Percentiles rank a stretch among this genome's conserved stretches.
Conservation (phyloP, 2,113 vertebrate species). For the Malurus cyaneus region DNA sequence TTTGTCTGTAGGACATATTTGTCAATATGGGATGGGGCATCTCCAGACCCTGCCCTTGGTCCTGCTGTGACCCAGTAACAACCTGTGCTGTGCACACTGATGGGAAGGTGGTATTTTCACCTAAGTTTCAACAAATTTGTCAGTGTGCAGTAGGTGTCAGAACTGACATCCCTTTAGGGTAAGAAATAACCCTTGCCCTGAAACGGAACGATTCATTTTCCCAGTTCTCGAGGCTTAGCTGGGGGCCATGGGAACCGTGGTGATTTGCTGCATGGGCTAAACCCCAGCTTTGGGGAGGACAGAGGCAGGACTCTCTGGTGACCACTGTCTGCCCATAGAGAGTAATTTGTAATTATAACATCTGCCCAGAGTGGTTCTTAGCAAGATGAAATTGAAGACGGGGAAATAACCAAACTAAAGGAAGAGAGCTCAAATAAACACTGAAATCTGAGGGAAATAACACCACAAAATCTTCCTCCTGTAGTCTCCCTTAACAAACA, state of each 20-base stretch:
- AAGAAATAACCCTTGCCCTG: neutral
- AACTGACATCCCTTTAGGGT: neutral
- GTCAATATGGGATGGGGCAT: fast-evolving
- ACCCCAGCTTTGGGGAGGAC: neutral
- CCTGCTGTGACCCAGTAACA: neutral
- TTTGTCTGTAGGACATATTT: neutral
- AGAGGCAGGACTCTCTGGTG: neutral
- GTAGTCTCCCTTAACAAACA: neutral
- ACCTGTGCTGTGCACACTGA: fast-evolving
- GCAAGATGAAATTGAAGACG: neutral
- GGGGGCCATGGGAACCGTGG: neutral
- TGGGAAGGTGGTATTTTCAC: neutral
- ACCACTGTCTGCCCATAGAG: neutral
- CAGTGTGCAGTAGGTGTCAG: constrained; percentile 20
- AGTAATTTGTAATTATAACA: neutral
- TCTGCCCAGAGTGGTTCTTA: neutral
- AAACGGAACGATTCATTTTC: neutral
- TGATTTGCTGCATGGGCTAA: neutral
- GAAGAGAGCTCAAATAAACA: neutral
- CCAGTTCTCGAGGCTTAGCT: fast-evolving
- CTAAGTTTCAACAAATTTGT: neutral
- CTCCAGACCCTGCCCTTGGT: neutral
- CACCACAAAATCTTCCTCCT: neutral
- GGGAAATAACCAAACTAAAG: neutral
- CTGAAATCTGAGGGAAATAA: neutral